Conservation (phyloP, 2,113 vertebrate genomes). For the Phylloscopus trochiloides region DNA sequence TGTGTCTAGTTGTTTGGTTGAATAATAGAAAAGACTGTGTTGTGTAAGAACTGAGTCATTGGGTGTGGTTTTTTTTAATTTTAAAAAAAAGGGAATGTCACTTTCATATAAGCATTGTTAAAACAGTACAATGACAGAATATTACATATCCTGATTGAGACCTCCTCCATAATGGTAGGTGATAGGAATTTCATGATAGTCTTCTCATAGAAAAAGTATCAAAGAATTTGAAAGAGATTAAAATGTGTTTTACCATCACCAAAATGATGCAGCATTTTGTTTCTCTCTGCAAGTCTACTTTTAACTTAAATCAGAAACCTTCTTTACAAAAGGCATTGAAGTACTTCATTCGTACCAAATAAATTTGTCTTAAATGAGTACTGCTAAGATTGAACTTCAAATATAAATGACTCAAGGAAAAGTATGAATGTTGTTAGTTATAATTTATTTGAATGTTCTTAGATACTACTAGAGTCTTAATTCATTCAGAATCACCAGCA, state of each 20-base stretch:
- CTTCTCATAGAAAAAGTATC: background rate
- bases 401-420: background rate
- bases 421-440: background rate
- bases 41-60: background rate
- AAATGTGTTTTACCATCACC: background rate
- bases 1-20: background rate
- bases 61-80: background rate
- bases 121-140: background rate
- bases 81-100: rapidly evolving
- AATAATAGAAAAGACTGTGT: background rate
- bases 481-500: background rate
- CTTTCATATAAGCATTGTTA: background rate
- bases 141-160: background rate
- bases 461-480: background rate
- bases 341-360: background rate
- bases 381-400: background rate
- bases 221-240: background rate
- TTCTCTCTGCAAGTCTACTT: background rate
- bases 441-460: background rate
- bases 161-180: background rate
- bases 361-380: background rate
- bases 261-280: background rate
- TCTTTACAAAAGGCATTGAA: background rate
- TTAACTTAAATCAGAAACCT: background rate
- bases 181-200: background rate